These are phyloP conservation scores for Panagrolaimus sp. DNA, from an alignment of 1,140 invertebrate genomes.

Conservation along the genomic window DNA sequence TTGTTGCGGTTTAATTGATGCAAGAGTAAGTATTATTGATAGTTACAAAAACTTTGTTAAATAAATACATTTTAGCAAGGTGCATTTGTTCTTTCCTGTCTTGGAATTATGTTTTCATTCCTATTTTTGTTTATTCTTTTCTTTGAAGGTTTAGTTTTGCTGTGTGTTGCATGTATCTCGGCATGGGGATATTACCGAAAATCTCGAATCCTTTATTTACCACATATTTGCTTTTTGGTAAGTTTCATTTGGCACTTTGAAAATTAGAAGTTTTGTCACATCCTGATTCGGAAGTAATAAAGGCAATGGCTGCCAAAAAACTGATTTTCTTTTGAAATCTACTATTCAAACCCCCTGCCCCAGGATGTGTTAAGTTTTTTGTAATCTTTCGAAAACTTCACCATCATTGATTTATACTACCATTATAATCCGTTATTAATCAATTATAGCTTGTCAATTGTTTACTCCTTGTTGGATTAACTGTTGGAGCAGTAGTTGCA, in stretches of 20 bases:
- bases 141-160: background rate
- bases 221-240: constrained; percentile 6
- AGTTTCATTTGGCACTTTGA: no score
- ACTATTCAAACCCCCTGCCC: no score
- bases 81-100: background rate
- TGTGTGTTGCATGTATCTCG: background rate
- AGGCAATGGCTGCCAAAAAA: no score
- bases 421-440: background rate
- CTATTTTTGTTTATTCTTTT: constrained; percentile 6
- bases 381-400: no score
- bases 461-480: background rate
- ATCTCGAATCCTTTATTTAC: background rate
- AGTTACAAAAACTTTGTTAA: no score
- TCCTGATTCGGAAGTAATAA: no score
- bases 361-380: no score
- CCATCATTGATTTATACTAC: background rate
- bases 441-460: background rate
- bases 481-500: background rate
- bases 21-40: background rate
- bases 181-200: constrained; percentile 1
- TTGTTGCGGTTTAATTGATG: background rate
- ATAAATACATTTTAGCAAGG: background rate
- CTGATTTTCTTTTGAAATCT: no score
- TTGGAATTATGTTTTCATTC: background rate
- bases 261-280: no score